Conservation (phyloP, 2,888 invertebrate genomes). For the Dioctria rufipes region DNA sequence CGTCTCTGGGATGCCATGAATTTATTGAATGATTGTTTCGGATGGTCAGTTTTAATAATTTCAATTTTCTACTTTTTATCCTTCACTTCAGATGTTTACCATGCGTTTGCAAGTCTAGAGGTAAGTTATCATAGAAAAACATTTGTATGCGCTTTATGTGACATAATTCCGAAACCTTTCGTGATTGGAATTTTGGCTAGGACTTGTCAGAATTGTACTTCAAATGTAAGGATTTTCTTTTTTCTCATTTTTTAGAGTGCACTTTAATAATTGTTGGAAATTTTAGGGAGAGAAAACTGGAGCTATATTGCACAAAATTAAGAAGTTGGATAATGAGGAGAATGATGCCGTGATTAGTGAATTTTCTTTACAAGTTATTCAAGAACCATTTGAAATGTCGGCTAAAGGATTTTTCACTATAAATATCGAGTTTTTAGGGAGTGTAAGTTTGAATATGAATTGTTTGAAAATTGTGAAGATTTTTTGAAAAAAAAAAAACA, state of each 20-base stretch:
- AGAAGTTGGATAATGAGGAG: constrained; percentile 62
- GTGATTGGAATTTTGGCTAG: constrained; percentile 57
- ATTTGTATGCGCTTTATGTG: constrained; percentile 49
- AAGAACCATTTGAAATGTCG: constrained; percentile 59
- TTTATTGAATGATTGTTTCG: constrained; percentile 60
- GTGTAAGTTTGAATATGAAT: constrained; percentile 50
- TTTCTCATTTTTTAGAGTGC: not conserved
- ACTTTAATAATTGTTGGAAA: constrained; percentile 1
- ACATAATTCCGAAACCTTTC: constrained; percentile 55
- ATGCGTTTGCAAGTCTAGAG: constrained; percentile 59
- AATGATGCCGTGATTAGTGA: constrained; percentile 60
- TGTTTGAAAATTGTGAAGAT: not conserved
- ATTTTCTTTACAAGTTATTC: constrained; percentile 60
- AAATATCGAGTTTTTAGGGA: constrained; percentile 60
- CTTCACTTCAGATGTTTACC: constrained; percentile 59
- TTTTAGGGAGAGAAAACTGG: constrained; percentile 69
- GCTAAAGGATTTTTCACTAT: constrained; percentile 61
- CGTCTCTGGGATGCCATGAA: constrained; percentile 59
- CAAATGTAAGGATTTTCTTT: constrained; percentile 52
- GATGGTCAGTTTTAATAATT: constrained; percentile 60
- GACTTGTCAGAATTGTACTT: constrained; percentile 58
- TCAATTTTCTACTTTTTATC: constrained; percentile 59
- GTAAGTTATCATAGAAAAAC: not conserved
- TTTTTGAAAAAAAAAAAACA: not conserved
- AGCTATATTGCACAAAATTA: constrained; percentile 67